A percentile compares a stretch with the other conserved stretches of the same genome.
These are phyloP conservation scores for Chloroceryle aenea DNA, from an alignment of 2,113 vertebrate genomes.

Conservation along the genomic window DNA sequence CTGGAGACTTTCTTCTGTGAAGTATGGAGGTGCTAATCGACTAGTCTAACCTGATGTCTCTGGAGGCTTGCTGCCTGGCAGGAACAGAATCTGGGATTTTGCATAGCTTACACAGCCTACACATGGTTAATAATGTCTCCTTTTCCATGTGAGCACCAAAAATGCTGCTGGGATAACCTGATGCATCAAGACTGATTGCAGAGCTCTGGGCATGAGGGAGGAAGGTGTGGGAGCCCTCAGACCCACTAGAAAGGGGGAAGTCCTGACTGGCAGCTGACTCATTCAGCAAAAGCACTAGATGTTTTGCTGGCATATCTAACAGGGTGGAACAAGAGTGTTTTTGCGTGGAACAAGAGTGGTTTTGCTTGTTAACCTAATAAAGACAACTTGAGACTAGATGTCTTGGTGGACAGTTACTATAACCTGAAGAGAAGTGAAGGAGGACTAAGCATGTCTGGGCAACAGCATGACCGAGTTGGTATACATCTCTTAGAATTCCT, in stretches of 20 bases:
- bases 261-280: neutral
- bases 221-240: neutral
- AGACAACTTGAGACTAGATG: neutral
- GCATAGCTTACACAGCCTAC: neutral
- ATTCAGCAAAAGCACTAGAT: neutral
- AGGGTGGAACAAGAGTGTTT: neutral
- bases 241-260: accelerated
- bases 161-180: accelerated
- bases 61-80: neutral
- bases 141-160: neutral
- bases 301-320: neutral
- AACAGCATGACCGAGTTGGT: neutral
- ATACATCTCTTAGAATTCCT: neutral
- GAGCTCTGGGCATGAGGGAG: neutral
- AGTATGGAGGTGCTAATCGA: accelerated
- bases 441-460: neutral
- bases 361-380: neutral
- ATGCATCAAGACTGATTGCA: neutral
- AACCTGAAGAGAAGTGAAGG: neutral
- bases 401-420: neutral
- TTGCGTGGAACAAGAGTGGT: neutral
- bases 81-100: neutral
- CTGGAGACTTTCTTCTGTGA: neutral
- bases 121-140: neutral
- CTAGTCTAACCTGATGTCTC: too few species aligned